Conservation (phyloP, 2,113 vertebrate species). For the Dendropsophus ebraccatus region DNA sequence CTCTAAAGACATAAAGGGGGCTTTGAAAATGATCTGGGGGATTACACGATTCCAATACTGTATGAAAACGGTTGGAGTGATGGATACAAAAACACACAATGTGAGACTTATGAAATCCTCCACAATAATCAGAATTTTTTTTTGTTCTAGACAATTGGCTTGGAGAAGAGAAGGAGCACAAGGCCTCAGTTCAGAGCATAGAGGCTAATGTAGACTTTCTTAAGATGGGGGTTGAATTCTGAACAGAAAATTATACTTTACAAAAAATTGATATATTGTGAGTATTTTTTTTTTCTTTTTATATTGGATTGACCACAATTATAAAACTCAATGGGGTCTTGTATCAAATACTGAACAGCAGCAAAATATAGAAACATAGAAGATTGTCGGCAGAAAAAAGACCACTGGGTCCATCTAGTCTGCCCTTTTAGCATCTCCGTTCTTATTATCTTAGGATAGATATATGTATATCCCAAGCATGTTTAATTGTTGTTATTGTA, state of each 20-base stretch:
- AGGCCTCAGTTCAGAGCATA: too few relatives aligned
- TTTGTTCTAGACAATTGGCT: not conserved
- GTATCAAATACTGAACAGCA: not conserved
- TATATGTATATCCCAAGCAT: too few relatives aligned
- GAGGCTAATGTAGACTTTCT: not conserved
- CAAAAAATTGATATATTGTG: not conserved
- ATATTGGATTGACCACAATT: not conserved
- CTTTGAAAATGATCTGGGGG: slow-evolving; percentile 58
- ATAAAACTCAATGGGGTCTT: not conserved
- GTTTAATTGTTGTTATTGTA: too few relatives aligned
- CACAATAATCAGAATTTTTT: not conserved
- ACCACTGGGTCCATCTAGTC: too few relatives aligned
- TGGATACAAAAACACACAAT: slow-evolving; percentile 12
- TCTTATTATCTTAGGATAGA: too few relatives aligned
- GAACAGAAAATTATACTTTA: not conserved
- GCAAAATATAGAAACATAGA: too few relatives aligned
- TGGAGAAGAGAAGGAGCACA: not conserved
- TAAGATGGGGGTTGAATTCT: not conserved
- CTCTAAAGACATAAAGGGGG: slow-evolving; percentile 60
- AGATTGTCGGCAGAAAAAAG: too few relatives aligned
- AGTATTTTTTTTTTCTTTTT: too few relatives aligned
- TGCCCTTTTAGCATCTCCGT: too few relatives aligned
- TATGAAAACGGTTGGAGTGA: slow-evolving; percentile 43
- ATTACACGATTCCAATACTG: slow-evolving; percentile 58
- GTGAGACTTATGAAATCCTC: slow-evolving; percentile 26